These are phyloP conservation scores for Pogonomyrmex californicus DNA, from an alignment of 1,140 invertebrate genomes.

Conservation along the genomic window DNA sequence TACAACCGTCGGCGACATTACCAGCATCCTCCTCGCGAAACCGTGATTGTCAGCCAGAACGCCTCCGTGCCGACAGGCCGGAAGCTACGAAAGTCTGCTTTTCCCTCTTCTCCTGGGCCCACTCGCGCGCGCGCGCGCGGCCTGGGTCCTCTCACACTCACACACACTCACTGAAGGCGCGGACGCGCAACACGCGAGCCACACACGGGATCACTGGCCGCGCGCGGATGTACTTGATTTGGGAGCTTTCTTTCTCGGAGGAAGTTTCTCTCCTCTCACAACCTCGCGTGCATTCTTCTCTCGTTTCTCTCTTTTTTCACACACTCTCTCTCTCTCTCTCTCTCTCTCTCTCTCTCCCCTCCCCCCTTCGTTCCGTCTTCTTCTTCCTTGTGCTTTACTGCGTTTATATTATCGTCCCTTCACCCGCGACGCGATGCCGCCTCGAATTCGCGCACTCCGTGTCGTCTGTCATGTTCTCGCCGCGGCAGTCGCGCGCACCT, in stretches of 20 bases:
- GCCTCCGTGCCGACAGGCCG: slow-evolving; percentile 46
- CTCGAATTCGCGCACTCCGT: slow-evolving; percentile 48
- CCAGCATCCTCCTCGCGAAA: slow-evolving; percentile 23
- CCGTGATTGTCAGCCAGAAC: neutral
- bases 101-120: slow-evolving; percentile 29
- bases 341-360: neutral
- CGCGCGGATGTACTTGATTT: slow-evolving; percentile 50
- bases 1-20: neutral
- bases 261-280: slow-evolving; percentile 54
- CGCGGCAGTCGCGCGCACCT: slow-evolving; percentile 53
- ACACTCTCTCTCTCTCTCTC: slow-evolving; percentile 40
- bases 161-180: slow-evolving; percentile 35
- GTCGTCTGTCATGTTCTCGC: slow-evolving; percentile 60
- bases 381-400: neutral
- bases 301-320: neutral
- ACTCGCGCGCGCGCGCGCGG: slow-evolving; percentile 17
- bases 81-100: slow-evolving; percentile 54
- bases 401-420: slow-evolving; percentile 61
- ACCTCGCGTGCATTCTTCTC: neutral
- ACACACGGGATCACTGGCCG: slow-evolving; percentile 41
- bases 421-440: slow-evolving; percentile 30
- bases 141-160: slow-evolving; percentile 41
- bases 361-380: neutral
- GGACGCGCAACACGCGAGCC: slow-evolving; percentile 49
- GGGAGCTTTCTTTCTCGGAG: slow-evolving; percentile 63